These are phyloP conservation scores for Hybognathus amarus DNA, from an alignment of 2,797 vertebrate species.

Conservation along the genomic window DNA sequence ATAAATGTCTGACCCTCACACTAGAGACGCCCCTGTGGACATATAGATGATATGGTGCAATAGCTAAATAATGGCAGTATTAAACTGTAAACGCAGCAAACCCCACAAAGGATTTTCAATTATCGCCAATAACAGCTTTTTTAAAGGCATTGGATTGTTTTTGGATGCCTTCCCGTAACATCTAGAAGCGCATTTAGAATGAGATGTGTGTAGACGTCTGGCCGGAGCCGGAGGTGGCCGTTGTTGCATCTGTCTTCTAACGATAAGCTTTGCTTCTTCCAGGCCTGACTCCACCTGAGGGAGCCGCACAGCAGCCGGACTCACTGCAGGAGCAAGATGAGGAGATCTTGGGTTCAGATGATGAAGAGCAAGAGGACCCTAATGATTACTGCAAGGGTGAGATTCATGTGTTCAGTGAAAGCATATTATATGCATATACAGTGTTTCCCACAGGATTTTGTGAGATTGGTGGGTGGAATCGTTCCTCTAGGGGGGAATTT, in stretches of 20 bases:
- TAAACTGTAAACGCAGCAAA: neutral
- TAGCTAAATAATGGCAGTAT: neutral
- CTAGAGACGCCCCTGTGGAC: neutral
- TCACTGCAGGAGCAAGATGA: constrained; percentile 86
- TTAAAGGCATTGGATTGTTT: neutral
- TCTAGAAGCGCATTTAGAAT: neutral
- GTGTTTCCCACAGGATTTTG: neutral
- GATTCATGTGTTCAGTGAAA: neutral
- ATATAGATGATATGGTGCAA: neutral
- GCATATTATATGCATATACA: neutral
- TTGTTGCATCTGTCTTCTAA: constrained; percentile 24
- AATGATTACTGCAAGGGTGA: constrained; percentile 96
- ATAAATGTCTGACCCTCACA: constrained; percentile 16
- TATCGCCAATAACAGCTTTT: neutral
- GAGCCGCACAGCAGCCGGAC: constrained; percentile 83
- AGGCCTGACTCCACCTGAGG: constrained; percentile 90
- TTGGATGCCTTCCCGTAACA: neutral
- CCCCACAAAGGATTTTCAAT: neutral
- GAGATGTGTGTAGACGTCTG: neutral
- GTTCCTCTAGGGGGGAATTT: no score
- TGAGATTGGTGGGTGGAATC: no score
- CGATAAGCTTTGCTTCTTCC: constrained; percentile 47
- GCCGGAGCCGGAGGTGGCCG: neutral
- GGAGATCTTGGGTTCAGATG: constrained; percentile 95
- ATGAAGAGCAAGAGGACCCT: constrained; percentile 97